Evolutionary conservation across 2,113 vertebrate species (phyloP), one percentile per base, ranked within the genome.

Genomic region (Erythrocercus mccallii): DNA sequence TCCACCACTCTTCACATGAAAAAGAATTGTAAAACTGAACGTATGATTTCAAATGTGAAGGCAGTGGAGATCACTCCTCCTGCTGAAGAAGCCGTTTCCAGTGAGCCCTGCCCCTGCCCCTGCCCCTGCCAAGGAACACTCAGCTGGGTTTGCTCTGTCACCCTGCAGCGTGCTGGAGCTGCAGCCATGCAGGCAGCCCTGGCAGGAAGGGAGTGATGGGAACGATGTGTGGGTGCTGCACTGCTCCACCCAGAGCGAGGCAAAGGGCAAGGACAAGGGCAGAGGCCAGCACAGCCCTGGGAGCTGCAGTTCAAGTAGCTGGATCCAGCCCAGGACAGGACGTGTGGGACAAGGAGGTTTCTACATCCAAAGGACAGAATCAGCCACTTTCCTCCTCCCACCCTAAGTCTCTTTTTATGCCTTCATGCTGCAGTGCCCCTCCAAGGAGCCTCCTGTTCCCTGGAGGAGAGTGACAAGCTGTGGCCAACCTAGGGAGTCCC

Each of bases 201-300:
- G 18, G 44, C 44, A 62, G 56, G 56, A 15, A 17, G 77, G 73
- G 6, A 2, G 9, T 0, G 6, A 9, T 30, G 73, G 68, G 60
- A 64, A 19, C 0, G 0, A 3, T 1, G 2, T 8, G 77, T 24
- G 57, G 2, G 35, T 12, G 62, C 70, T 22, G 37, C 65, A 1
- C 6, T 6, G 65, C 77, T 74, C 31, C 60, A 10, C 60, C 45
- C 56, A 13, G 80, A 15, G 79, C 5, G 1, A 6, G 54, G 38
- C 0, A 1, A 44, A n/a, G n/a, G 38, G 48, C 38, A n/a, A 56
- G 72, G 44, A 24, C 2, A 1, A 35, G 42, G 48, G 23, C 42
- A 60, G 12, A 81, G 70, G 79, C 12, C 60, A 33, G 64, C 1
- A 1, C 73, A 8, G 56, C 3, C 1, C 66, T 23, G 62, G 76